Conservation (phyloP, 2,113 vertebrate species). For the Telmatochromis bifrenatus region DNA sequence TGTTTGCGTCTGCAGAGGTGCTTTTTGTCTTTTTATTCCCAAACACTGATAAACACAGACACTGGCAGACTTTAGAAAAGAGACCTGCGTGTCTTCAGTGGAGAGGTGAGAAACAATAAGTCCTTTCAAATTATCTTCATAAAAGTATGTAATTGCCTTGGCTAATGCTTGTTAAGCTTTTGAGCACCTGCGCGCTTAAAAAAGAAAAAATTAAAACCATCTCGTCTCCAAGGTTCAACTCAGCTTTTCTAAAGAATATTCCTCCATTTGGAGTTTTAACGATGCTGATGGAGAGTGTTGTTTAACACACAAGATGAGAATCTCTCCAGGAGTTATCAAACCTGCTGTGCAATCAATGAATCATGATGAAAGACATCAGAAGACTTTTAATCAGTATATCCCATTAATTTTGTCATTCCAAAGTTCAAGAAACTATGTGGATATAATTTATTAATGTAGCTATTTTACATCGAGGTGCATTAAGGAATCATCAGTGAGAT, state of each 20-base stretch:
- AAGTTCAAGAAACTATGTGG: not conserved
- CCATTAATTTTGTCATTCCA: not conserved
- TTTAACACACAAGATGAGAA: not conserved
- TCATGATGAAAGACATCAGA: not conserved
- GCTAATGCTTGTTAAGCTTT: not conserved
- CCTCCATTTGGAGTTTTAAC: not conserved
- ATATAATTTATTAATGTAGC: not conserved
- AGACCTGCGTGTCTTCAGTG: not conserved
- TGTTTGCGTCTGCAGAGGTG: not conserved
- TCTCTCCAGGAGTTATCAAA: not conserved
- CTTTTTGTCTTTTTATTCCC: not conserved
- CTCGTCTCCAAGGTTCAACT: not conserved
- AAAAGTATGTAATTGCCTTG: not conserved
- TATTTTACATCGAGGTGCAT: not conserved
- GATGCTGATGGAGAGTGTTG: not conserved
- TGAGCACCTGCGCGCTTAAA: not conserved
- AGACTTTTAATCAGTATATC: not conserved
- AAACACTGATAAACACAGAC: not conserved
- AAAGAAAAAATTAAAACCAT: not conserved
- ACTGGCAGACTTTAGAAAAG: not conserved
- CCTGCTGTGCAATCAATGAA: not conserved
- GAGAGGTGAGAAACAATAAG: not conserved
- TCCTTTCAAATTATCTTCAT: not conserved
- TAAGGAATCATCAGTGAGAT: not conserved
- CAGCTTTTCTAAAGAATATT: not conserved